phyloP scores from a whole-genome alignment of 2,797 vertebrate species.

The Mycteria americana region DNA sequence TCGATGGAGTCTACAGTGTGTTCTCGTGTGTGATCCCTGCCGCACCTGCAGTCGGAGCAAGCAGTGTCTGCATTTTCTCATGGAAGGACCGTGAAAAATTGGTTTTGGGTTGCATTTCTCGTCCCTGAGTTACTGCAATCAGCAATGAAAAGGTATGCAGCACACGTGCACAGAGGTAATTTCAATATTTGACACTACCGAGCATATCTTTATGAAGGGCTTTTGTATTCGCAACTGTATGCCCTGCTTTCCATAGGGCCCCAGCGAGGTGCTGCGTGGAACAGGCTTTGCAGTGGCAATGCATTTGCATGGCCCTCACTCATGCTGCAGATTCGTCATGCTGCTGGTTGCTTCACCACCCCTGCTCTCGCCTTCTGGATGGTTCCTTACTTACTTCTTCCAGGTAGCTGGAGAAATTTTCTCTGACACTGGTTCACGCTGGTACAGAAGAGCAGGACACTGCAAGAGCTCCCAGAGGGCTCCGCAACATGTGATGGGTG shows the following conservation, averaged over 20 bases:
- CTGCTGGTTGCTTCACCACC: neutral
- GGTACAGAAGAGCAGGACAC: neutral
- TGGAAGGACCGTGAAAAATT: neutral
- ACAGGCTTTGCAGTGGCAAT: neutral
- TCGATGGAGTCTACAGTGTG: neutral
- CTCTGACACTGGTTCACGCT: too few species aligned
- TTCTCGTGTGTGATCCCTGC: neutral
- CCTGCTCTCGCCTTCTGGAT: neutral
- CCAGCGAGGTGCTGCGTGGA: neutral
- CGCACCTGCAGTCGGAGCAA: rapidly evolving
- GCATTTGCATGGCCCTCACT: neutral
- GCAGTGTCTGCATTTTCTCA: neutral
- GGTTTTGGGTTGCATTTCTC: neutral
- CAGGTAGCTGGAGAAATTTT: neutral
- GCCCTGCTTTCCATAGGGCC: neutral
- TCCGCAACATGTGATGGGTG: rapidly evolving
- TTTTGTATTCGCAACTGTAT: neutral
- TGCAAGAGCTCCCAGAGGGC: neutral
- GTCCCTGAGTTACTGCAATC: neutral
- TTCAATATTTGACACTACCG: neutral
- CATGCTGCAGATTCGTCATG: neutral
- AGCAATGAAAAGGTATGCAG: neutral
- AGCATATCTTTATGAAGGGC: neutral
- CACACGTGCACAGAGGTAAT: neutral
- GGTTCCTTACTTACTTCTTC: neutral